Percentiles rank a stretch among this genome's conserved stretches.
These are phyloP conservation scores for Zapornia atra DNA, from an alignment of 2,113 vertebrate genomes.

Conservation along the genomic window DNA sequence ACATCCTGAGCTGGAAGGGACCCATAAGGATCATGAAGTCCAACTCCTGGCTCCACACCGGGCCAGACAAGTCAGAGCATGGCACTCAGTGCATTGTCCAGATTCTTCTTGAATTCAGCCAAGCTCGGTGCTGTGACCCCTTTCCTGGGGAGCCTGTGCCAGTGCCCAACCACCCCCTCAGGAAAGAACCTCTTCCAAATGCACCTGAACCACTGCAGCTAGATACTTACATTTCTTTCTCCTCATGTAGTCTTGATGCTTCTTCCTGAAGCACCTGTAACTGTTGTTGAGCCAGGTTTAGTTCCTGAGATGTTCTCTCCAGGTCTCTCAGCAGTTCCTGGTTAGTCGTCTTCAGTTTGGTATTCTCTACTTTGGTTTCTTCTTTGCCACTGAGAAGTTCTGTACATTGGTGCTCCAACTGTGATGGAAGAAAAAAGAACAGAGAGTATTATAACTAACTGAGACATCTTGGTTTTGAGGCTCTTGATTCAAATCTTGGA, in stretches of 20 bases:
- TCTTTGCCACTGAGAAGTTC: constrained; percentile 86
- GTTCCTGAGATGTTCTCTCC: constrained; percentile 80
- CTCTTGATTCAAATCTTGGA: not conserved
- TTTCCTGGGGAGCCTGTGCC: no score
- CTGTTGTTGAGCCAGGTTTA: constrained; percentile 84
- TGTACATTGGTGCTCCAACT: constrained; percentile 86
- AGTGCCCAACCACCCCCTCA: no score
- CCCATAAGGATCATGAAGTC: no score
- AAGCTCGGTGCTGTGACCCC: no score
- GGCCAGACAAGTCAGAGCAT: no score
- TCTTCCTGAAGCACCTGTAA: constrained; percentile 85
- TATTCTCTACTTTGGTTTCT: constrained; percentile 86
- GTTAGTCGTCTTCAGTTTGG: constrained; percentile 87
- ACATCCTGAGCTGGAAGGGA: no score
- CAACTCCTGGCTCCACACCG: no score
- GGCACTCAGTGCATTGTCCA: no score
- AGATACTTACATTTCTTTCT: constrained; percentile 88
- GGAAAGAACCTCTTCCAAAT: not conserved
- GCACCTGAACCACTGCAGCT: not conserved
- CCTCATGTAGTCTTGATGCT: constrained; percentile 80
- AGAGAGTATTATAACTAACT: not conserved
- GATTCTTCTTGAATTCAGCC: no score
- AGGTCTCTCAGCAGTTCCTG: constrained; percentile 85
- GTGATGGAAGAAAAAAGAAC: not conserved
- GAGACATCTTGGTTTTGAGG: not conserved